These are phyloP conservation scores for Dioctria rufipes DNA, from an alignment of 2,888 invertebrate species.

Conservation along the genomic window DNA sequence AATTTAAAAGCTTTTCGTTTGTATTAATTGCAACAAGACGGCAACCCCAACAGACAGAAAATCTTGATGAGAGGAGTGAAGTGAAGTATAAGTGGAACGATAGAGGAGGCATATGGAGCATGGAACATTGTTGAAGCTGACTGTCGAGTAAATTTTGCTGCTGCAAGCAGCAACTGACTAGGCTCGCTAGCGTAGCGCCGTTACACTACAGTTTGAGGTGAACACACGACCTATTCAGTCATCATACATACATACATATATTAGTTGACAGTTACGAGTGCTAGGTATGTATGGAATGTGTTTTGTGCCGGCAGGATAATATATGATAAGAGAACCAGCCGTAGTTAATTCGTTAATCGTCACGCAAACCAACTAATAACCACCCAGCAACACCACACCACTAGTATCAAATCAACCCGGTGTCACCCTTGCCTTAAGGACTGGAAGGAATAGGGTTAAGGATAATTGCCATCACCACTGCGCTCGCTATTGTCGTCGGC, in stretches of 20 bases:
- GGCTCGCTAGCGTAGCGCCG: not conserved
- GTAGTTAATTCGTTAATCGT: slow-evolving; percentile 22
- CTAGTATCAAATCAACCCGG: no score
- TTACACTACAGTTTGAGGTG: slow-evolving; percentile 28
- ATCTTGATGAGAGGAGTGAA: no score
- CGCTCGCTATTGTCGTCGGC: not conserved
- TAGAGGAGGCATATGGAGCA: not conserved
- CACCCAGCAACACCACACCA: not conserved
- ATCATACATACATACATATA: not conserved
- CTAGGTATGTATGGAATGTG: no score
- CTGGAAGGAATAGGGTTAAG: no score
- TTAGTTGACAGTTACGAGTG: no score
- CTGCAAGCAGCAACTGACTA: not conserved
- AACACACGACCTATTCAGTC: slow-evolving; percentile 27
- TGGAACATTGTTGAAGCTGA: not conserved
- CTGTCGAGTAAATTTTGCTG: not conserved
- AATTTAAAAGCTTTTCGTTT: not conserved
- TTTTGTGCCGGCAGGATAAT: not conserved
- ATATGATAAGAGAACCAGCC: not conserved
- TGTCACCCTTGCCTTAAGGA: not conserved
- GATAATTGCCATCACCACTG: not conserved
- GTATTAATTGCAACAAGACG: not conserved
- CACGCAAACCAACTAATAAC: slow-evolving; percentile 25
- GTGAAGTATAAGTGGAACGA: not conserved
- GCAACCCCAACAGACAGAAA: slow-evolving; percentile 12